Conservation (phyloP, 2,888 invertebrate species). For the Helicoverpa assulta region DNA sequence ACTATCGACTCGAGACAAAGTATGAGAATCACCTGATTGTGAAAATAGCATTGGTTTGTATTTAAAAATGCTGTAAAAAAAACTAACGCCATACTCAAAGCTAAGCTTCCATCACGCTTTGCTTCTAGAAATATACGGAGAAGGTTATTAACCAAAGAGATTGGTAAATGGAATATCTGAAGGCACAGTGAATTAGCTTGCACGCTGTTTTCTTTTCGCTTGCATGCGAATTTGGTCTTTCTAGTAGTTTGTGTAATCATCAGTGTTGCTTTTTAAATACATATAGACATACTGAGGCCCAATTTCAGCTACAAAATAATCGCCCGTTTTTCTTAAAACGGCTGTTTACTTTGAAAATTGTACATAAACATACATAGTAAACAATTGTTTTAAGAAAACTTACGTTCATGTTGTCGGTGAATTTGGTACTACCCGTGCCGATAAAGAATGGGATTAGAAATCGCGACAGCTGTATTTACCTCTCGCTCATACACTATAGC, state of each 20-base stretch:
- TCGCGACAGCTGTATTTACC: too few relatives aligned
- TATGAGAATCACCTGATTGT: constrained; percentile 99
- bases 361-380: too few relatives aligned
- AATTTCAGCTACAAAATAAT: too few relatives aligned
- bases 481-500: too few relatives aligned
- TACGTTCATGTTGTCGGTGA: too few relatives aligned
- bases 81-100: constrained; percentile 73
- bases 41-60: constrained; percentile 98
- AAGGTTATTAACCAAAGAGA: constrained; percentile 67
- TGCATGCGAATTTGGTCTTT: constrained; percentile 57
- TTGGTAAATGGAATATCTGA: constrained; percentile 65
- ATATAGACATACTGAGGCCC: too few relatives aligned
- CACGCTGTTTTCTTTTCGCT: constrained; percentile 61
- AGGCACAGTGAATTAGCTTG: constrained; percentile 61
- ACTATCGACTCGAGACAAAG: constrained; percentile 98
- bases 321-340: too few relatives aligned
- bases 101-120: constrained; percentile 80
- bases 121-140: constrained; percentile 72
- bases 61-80: constrained; percentile 75
- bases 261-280: background rate
- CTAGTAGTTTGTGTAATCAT: constrained; percentile 28
- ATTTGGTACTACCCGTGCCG: too few relatives aligned
- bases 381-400: too few relatives aligned
- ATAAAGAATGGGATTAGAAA: too few relatives aligned
- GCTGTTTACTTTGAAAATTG: too few relatives aligned